Evolutionary conservation across 2,797 vertebrate genomes (phyloP).

Genomic region (Anguilla megastoma): DNA sequence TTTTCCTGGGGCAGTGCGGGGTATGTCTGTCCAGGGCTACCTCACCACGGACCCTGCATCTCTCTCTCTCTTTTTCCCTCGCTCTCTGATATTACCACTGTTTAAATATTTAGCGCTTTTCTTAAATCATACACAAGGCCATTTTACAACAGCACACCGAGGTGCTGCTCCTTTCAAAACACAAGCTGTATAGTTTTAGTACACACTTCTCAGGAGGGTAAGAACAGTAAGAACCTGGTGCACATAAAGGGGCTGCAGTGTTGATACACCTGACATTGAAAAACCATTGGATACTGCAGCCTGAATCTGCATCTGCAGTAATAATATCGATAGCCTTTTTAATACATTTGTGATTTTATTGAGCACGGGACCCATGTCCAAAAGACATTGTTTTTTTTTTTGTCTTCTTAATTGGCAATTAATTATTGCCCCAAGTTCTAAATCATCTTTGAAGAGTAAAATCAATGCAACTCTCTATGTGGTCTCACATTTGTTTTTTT

Average conservation of each 20-base stretch:
- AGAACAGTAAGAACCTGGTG: background rate
- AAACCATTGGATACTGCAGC: background rate
- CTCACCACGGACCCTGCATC: slow-evolving; percentile 32
- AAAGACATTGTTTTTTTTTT: background rate
- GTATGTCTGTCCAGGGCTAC: slow-evolving; percentile 25
- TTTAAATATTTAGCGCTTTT: slow-evolving; percentile 7
- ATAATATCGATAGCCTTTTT: background rate
- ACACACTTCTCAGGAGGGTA: background rate
- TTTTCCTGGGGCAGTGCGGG: slow-evolving; percentile 28
- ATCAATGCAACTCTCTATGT: background rate
- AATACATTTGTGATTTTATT: background rate
- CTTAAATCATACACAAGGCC: background rate
- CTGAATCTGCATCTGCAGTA: background rate
- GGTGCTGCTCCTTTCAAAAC: background rate
- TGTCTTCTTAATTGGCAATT: background rate
- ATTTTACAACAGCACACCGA: background rate
- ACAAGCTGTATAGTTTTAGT: background rate
- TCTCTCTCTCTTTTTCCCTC: background rate
- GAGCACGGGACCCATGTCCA: background rate
- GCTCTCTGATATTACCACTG: slow-evolving; percentile 20
- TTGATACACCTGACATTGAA: background rate
- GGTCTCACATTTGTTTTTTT: background rate
- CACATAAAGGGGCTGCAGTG: background rate
- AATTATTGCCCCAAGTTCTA: too few species aligned
- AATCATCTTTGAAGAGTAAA: background rate